Evolutionary conservation across 2,888 invertebrate species (phyloP), one percentile per base, ranked within the genome.

Genomic region (Oligia strigilis): DNA sequence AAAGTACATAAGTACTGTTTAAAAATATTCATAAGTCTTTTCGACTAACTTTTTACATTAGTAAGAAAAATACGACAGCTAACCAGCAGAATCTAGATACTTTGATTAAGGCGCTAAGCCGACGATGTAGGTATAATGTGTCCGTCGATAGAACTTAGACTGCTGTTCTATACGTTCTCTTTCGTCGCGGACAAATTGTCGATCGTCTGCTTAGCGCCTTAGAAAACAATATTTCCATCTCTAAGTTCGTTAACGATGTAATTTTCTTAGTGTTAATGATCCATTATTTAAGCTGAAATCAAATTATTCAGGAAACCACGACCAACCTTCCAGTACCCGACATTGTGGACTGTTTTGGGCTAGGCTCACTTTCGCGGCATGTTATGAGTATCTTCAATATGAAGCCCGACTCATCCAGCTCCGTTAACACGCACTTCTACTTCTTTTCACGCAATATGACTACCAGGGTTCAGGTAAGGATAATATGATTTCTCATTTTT

Each of bases 271-370:
- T 64, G 36, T 60, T n/a, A 43, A 62, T 40, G 19, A 77, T 29
- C 1, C 0, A 5, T 58, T 40, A 29, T 36, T 66, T n/a, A 17
- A 66, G 49, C 17, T 60, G 4, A 79, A 72, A 13, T 29, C 1
- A 3, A n/a, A 62, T 75, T 78, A 29, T 72, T 49, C 49, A 86
- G 86, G 87, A 78, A 1, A 87, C 87, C 14, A 87, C 87, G 13
- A 87, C 85, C 5, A 60, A 23, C n/a, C 82, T 77, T 4, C 79
- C 87, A 11, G 86, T 86, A 46, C 87, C 86, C n/a, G 75, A 70
- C 17, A n/a, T 86, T 2, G 96, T 97, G 60, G 97, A 97, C 85
- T 97, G 97, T 82, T 96, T 97, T 78, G 97, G 97, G 0, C 85
- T 97, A 65, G 97, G 97, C 0, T 90, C 94, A 0, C 72, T 97